These are phyloP conservation scores for Thalpophila matura DNA, from an alignment of 2,888 invertebrate genomes.

Conservation along the genomic window DNA sequence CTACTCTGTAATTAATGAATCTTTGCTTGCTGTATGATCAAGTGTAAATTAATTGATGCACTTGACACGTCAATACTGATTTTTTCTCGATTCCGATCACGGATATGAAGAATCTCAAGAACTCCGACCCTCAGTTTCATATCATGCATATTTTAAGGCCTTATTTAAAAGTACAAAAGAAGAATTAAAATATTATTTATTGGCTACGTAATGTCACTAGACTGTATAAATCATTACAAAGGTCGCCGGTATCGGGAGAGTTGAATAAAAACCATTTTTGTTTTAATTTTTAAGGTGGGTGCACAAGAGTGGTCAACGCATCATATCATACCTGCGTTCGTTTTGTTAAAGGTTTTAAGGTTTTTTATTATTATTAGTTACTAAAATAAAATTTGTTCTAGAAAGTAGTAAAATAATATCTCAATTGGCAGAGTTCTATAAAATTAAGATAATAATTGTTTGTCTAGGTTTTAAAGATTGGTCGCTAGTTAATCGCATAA, in stretches of 20 bases:
- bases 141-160: constrained; percentile 45
- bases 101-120: constrained; percentile 38
- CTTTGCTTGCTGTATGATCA: too few relatives aligned
- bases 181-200: constrained; percentile 65
- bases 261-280: constrained; percentile 58
- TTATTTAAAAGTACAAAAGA: constrained; percentile 58
- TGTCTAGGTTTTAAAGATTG: too few relatives aligned
- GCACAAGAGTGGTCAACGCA: neutral
- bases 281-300: constrained; percentile 45
- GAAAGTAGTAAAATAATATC: too few relatives aligned
- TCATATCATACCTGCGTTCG: neutral
- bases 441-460: too few relatives aligned
- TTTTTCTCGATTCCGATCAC: constrained; percentile 34
- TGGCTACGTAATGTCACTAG: constrained; percentile 66
- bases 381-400: too few relatives aligned
- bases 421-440: too few relatives aligned
- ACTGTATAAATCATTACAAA: constrained; percentile 72
- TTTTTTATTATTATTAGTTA: too few relatives aligned
- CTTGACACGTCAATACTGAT: constrained; percentile 5
- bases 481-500: too few relatives aligned
- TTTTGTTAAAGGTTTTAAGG: neutral
- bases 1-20: too few relatives aligned
- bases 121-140: constrained; percentile 45
- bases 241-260: constrained; percentile 66
- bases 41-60: too few relatives aligned